These are phyloP conservation scores for Sebastes flavidus DNA, from an alignment of 2,797 vertebrate genomes.

Conservation along the genomic window DNA sequence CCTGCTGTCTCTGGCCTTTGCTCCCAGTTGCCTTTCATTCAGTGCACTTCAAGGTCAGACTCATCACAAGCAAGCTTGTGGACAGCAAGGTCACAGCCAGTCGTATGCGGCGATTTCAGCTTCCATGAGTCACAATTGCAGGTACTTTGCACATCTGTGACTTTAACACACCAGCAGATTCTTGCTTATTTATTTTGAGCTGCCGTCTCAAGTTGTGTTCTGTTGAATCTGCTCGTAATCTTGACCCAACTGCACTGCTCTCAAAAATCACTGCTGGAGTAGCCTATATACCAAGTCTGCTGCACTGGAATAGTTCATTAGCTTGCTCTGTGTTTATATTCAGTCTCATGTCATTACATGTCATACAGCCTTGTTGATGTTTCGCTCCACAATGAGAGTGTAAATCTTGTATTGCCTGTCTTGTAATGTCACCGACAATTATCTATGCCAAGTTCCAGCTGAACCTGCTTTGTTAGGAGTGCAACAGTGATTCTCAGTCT, in stretches of 20 bases:
- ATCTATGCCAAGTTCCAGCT: not conserved
- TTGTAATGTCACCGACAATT: constrained; percentile 14
- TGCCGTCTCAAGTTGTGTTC: not conserved
- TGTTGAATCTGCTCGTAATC: not conserved
- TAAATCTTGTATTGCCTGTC: constrained; percentile 15
- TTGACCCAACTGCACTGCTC: not conserved
- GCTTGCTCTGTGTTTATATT: not conserved
- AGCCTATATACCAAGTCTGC: not conserved
- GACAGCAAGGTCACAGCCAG: not conserved
- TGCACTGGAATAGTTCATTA: not conserved
- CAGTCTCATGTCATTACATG: not conserved
- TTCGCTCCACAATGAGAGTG: not conserved
- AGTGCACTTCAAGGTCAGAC: not conserved
- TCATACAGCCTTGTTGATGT: not conserved
- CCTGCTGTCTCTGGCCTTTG: constrained; percentile 12
- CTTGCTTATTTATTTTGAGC: not conserved
- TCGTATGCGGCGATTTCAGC: not conserved
- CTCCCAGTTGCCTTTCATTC: constrained; percentile 7
- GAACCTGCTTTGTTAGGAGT: not conserved
- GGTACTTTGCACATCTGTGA: constrained; percentile 1
- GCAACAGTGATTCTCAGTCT: not conserved
- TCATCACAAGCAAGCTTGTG: not conserved
- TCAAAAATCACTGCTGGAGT: not conserved
- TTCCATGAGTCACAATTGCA: not conserved
- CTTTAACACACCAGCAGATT: constrained; percentile 6